Evolutionary conservation across 2,113 vertebrate genomes (phyloP).

Genomic region (Neomonachus schauinslandi): DNA sequence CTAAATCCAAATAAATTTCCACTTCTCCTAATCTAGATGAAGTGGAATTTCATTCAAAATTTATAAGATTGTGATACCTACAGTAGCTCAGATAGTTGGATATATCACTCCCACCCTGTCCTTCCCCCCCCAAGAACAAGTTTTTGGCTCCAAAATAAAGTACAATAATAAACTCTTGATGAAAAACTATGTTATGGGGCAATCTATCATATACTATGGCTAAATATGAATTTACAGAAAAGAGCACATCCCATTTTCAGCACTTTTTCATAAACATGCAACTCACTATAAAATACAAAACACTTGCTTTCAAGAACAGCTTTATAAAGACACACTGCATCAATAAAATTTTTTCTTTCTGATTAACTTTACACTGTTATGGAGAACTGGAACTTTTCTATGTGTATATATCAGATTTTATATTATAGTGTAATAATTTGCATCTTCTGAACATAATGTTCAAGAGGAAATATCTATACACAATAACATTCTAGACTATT

Average conservation of each 20-base stretch:
- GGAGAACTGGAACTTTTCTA: conserved; percentile 87
- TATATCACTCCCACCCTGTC: conserved; percentile 65
- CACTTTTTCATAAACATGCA: conserved; percentile 90
- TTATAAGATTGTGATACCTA: conserved; percentile 70
- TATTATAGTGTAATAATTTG: conserved; percentile 88
- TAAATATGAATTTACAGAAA: conserved; percentile 88
- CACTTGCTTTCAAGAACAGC: conserved; percentile 89
- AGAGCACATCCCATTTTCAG: conserved; percentile 89
- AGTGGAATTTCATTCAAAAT: conserved; percentile 76
- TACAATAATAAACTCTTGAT: conserved; percentile 89
- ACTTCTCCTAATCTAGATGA: conserved; percentile 39
- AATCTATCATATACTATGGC: conserved; percentile 87
- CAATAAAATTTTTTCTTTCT: conserved; percentile 89
- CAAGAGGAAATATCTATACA: conserved; percentile 89
- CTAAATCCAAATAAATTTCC: conserved; percentile 74
- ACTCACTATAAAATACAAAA: conserved; percentile 91
- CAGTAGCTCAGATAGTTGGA: conserved; percentile 77
- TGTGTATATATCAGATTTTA: conserved; percentile 88
- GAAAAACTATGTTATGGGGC: conserved; percentile 85
- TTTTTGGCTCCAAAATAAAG: conserved; percentile 85
- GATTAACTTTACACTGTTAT: conserved; percentile 88
- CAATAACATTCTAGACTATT: conserved; percentile 90
- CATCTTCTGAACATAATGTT: conserved; percentile 87
- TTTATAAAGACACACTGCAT: conserved; percentile 91
- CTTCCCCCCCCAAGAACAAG: conserved; percentile 62